Conservation (phyloP, 2,888 invertebrate genomes). For the Erebia palarica region DNA sequence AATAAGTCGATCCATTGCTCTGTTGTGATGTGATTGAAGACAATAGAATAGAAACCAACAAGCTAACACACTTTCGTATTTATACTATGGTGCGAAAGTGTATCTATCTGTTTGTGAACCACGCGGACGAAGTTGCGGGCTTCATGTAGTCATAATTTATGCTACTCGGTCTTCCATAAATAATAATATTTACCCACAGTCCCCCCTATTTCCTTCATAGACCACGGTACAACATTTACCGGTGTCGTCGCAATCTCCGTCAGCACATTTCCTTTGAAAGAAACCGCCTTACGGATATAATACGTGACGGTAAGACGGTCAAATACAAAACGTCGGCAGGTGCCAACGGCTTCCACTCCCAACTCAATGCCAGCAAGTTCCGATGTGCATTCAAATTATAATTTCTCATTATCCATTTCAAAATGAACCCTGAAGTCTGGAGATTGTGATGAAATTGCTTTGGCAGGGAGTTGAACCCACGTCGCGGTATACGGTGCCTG, state of each 20-base stretch:
- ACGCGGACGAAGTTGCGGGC: no score
- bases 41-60: no score
- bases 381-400: conserved; percentile 54
- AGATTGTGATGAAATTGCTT: conserved; percentile 41
- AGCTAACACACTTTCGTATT: no score
- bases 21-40: no score
- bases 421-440: conserved; percentile 37
- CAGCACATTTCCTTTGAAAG: conserved; percentile 12
- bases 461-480: conserved; percentile 39
- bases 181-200: background rate
- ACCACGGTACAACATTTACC: conserved; percentile 2
- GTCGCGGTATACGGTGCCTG: conserved; percentile 44
- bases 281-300: conserved; percentile 18
- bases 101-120: no score
- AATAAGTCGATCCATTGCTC: no score
- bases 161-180: no score
- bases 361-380: conserved; percentile 50
- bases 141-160: no score
- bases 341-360: conserved; percentile 46
- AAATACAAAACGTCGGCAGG: conserved; percentile 46
- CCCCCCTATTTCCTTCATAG: background rate
- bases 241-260: conserved; percentile 10
- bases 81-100: no score
- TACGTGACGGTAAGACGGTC: conserved; percentile 40
- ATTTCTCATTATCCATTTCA: conserved; percentile 36